Conservation (phyloP, 2,888 invertebrate genomes). For the Drosophila dives region DNA sequence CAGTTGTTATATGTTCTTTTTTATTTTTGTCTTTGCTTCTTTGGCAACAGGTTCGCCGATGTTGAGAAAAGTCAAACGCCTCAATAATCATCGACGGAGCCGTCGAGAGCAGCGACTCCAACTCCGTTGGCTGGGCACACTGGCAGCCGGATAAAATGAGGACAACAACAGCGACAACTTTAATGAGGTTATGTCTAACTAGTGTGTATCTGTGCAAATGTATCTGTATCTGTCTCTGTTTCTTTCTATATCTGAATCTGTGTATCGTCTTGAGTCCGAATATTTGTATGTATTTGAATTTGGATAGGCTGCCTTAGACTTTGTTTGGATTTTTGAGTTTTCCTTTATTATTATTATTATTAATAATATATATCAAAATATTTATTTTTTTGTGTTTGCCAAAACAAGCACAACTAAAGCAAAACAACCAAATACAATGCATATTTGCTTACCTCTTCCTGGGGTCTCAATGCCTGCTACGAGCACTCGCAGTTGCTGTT, state of each 20-base stretch:
- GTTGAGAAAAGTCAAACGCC: constrained; percentile 72
- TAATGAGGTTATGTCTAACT: constrained; percentile 76
- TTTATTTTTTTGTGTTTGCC: constrained; percentile 7
- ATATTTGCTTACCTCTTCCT: constrained; percentile 73
- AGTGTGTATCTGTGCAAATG: constrained; percentile 34
- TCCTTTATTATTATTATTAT: constrained; percentile 1
- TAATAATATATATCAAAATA: constrained; percentile 3
- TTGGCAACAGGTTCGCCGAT: constrained; percentile 68
- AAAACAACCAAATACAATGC: constrained; percentile 48
- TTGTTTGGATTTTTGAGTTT: constrained; percentile 13
- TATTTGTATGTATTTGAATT: constrained; percentile 46
- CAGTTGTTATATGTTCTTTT: constrained; percentile 40
- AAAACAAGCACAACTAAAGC: constrained; percentile 11
- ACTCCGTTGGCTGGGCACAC: constrained; percentile 24
- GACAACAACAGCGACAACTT: constrained; percentile 76
- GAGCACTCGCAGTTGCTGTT: constrained; percentile 61
- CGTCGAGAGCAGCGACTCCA: constrained; percentile 30
- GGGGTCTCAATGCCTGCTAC: constrained; percentile 37
- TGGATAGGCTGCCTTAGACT: constrained; percentile 45
- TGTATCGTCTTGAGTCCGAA: constrained; percentile 9
- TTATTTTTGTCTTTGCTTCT: constrained; percentile 53
- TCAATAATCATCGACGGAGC: constrained; percentile 70
- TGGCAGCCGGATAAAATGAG: constrained; percentile 71
- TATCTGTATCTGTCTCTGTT: neutral
- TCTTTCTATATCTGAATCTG: neutral